Percentiles rank a stretch among this genome's conserved stretches.
phyloP scores from a whole-genome alignment of 2,113 vertebrate species.

The Nyctereutes procyonoides region DNA sequence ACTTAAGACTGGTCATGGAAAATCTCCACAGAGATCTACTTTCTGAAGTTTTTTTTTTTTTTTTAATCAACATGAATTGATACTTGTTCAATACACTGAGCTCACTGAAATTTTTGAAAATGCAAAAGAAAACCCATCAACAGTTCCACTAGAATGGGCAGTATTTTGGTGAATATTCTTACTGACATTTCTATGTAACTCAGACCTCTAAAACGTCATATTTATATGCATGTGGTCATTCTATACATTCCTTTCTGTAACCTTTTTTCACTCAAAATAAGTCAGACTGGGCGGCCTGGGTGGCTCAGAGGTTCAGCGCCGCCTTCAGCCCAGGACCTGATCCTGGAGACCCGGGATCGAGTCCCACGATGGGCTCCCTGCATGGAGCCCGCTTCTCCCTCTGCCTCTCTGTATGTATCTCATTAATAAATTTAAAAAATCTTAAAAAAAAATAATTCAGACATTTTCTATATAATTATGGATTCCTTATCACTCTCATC shows the following conservation, averaged over 20 bases:
- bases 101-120: slow-evolving; percentile 7
- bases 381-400: too few species aligned
- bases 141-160: background rate
- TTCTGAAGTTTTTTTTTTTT: background rate
- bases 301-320: too few species aligned
- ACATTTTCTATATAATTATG: background rate
- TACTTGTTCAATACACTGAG: background rate
- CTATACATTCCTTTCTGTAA: background rate
- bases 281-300: background rate
- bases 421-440: too few species aligned
- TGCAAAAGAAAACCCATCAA: background rate
- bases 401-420: too few species aligned
- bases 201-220: background rate
- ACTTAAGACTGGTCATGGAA: background rate
- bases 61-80: background rate
- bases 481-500: background rate
- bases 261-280: background rate
- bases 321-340: too few species aligned
- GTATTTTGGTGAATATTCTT: background rate
- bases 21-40: background rate
- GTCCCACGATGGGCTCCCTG: too few species aligned
- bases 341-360: too few species aligned
- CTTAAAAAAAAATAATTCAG: too few species aligned
- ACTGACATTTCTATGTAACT: background rate
- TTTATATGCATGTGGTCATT: background rate